Percentiles rank a stretch among this genome's conserved stretches.
phyloP scores from a whole-genome alignment of 2,113 vertebrate species.

The Corythornis madagascariensis region DNA sequence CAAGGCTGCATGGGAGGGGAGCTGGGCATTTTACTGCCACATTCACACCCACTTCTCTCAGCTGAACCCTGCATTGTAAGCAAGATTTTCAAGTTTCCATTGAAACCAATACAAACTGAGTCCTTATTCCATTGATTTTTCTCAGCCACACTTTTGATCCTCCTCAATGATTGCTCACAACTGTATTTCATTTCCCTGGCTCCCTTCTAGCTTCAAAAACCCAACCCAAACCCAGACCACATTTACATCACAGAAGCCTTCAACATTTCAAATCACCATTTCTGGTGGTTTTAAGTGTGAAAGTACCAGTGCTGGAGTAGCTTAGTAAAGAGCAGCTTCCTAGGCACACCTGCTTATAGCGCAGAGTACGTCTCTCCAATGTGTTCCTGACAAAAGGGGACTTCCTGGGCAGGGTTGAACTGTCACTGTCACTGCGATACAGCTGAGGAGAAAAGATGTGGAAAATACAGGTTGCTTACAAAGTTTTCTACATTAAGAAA shows the following conservation, averaged over 20 bases:
- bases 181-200: not conserved
- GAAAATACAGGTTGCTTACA: not conserved
- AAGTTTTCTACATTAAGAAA: not conserved
- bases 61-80: not conserved
- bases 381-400: constrained; percentile 94
- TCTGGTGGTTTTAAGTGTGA: not conserved
- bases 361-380: constrained; percentile 90
- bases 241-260: not conserved
- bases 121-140: not conserved
- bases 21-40: not conserved
- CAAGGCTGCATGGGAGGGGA: not conserved
- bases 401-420: constrained; percentile 95
- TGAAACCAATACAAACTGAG: not conserved
- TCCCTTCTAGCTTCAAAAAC: not conserved
- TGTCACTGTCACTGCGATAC: constrained; percentile 98
- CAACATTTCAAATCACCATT: not conserved
- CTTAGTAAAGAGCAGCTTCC: not conserved
- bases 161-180: not conserved
- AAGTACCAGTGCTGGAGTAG: not conserved
- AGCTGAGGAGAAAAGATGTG: constrained; percentile 76
- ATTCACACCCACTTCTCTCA: not conserved
- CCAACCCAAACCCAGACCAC: not conserved
- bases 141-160: not conserved
- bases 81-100: not conserved
- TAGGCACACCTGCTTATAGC: constrained; percentile 90